Conservation (phyloP, 1,140 invertebrate genomes). For the Melipona quadrifasciata region DNA sequence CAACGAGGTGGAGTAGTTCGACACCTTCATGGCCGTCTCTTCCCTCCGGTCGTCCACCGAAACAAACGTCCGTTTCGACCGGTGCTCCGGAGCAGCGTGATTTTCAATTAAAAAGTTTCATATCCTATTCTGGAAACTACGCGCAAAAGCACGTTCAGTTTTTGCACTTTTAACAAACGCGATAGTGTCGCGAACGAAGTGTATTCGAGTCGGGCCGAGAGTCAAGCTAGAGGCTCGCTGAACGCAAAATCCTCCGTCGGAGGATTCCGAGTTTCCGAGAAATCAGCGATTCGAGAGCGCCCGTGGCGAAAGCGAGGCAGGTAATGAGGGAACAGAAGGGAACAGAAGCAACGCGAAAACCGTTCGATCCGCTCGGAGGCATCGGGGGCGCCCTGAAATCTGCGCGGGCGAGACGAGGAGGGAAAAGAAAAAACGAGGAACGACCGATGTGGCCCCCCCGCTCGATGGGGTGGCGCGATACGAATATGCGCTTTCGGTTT, state of each 20-base stretch:
- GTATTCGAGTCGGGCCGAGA: no score
- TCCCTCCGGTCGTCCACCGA: neutral
- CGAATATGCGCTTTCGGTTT: conserved; percentile 53
- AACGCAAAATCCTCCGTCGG: neutral
- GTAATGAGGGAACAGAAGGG: conserved; percentile 34
- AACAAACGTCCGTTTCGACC: no score
- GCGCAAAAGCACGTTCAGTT: no score
- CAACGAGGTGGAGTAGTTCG: conserved; percentile 42
- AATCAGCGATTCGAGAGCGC: neutral
- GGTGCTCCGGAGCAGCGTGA: neutral
- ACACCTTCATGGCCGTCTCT: conserved; percentile 57
- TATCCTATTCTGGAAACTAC: neutral
- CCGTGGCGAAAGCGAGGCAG: neutral
- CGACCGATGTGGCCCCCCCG: conserved; percentile 2
- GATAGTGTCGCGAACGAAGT: no score
- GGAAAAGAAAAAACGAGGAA: neutral
- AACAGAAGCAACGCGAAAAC: conserved; percentile 32
- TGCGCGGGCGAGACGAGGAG: conserved; percentile 6
- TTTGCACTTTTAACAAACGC: no score
- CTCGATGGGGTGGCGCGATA: conserved; percentile 60
- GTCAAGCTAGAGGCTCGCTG: neutral
- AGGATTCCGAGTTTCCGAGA: conserved; percentile 10
- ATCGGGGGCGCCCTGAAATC: conserved; percentile 8
- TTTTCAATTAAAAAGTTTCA: neutral
- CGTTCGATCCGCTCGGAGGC: conserved; percentile 24